Percentiles rank a stretch among this genome's conserved stretches.
Conservation (phyloP, 2,797 vertebrate genomes). For the Cottoperca gobio region DNA sequence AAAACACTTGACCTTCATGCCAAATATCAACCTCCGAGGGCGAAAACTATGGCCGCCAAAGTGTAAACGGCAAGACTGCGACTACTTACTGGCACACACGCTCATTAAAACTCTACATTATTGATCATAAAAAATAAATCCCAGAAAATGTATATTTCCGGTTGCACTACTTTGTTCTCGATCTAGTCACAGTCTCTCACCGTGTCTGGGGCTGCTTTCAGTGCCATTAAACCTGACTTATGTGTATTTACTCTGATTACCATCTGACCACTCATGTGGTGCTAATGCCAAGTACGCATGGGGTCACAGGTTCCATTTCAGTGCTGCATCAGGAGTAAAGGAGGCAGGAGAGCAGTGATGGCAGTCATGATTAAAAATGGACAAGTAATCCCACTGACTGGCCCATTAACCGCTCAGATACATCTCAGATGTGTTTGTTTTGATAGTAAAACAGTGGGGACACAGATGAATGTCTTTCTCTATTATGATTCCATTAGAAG, state of each 20-base stretch:
- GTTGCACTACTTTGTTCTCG: neutral
- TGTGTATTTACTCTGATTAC: neutral
- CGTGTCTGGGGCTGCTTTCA: neutral
- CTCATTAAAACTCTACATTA: neutral
- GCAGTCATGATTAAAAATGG: constrained; percentile 43
- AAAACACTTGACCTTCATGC: no score
- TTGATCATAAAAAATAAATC: no score
- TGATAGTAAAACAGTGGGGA: constrained; percentile 46
- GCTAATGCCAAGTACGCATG: constrained; percentile 4
- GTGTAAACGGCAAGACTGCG: neutral
- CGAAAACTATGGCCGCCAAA: no score
- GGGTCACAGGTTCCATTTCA: constrained; percentile 6
- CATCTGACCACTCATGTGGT: neutral
- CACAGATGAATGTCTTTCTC: constrained; percentile 65
- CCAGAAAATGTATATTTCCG: neutral
- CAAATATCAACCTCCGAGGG: no score
- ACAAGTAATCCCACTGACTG: constrained; percentile 42
- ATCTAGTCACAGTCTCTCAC: neutral
- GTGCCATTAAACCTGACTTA: no score
- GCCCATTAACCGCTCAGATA: constrained; percentile 59
- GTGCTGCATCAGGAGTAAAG: neutral
- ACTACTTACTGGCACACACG: neutral
- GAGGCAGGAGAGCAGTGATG: constrained; percentile 20
- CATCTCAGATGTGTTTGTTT: constrained; percentile 65
- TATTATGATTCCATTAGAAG: constrained; percentile 70